Evolutionary conservation across 1,140 invertebrate species (phyloP), one percentile per base, ranked within the genome.

Genomic region (Drosophila kurseongensis): DNA sequence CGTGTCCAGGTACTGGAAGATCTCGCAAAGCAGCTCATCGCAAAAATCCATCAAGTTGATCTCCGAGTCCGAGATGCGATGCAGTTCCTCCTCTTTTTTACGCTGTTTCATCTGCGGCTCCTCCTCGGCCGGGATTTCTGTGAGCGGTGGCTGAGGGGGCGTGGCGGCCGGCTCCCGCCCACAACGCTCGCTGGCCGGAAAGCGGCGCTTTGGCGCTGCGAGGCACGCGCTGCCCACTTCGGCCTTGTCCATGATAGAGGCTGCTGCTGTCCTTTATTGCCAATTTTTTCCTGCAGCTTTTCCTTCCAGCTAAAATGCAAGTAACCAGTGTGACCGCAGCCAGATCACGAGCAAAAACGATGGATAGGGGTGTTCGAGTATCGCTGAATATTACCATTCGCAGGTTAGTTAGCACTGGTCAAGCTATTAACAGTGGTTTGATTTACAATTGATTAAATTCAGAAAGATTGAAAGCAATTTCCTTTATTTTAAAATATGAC

Each of bases 11-110:
- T 93, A 92, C 66, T 93, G 93, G 50, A 94, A 92, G 71, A 94
- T 94, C 74, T 94, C 92, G 59, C 93, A 86, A 13, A 94, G 81
- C 38, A 94, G 80, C 82, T 94, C 94, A 75, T 94, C 93, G 7
- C 93, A 93, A 51, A 94, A 92, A 23, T 68, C 59, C 10, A 80
- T 58, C 54, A 92, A 54, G 27, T 67, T 68, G 35, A 42, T 50
- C 7, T 59, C 38, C 14, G 55, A 29, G 13, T 55, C 41, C 12
- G 47, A 29, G 27, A 54, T n/a, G 41, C 13, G 40, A 4, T 58
- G 16, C 42, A 14, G 42, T 45, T 38, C 35, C 9, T 62, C 44
- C 13, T 67, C 78, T 47, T 4, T 81, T 68, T 71, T 80, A 50
- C 82, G 82, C 54, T 75, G 82, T 52, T 86, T 86, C 45, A 48